Percentiles rank a stretch among this genome's conserved stretches.
These are phyloP conservation scores for Microctonus brassicae DNA, from an alignment of 2,888 invertebrate species.

Conservation along the genomic window DNA sequence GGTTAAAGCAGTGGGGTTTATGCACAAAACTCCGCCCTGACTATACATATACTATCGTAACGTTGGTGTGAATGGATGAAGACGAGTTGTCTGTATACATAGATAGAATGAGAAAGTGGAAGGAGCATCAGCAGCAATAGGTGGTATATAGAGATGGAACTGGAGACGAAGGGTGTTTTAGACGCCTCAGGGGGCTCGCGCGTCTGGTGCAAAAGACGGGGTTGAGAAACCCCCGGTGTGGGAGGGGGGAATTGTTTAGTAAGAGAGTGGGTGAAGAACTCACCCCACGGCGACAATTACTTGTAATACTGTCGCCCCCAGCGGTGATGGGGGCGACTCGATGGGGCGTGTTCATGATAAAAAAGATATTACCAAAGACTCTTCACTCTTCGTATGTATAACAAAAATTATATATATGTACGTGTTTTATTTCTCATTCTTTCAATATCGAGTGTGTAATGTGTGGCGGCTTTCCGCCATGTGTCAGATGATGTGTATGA, in stretches of 20 bases:
- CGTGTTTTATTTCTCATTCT: neutral
- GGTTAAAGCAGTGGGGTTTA: too few species aligned
- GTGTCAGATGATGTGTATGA: slow-evolving; percentile 1
- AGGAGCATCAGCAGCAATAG: slow-evolving; percentile 12
- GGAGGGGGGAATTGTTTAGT: slow-evolving; percentile 21
- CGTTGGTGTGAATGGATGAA: neutral
- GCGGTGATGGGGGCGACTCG: slow-evolving; percentile 61
- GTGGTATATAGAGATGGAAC: slow-evolving; percentile 19
- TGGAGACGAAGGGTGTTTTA: slow-evolving; percentile 23
- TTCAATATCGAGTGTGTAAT: slow-evolving; percentile 33
- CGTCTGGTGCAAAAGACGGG: neutral
- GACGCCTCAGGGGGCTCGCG: slow-evolving; percentile 28
- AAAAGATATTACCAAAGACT: slow-evolving; percentile 57
- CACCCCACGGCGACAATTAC: slow-evolving; percentile 67
- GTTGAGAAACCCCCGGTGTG: too few species aligned
- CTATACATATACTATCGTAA: slow-evolving; percentile 19
- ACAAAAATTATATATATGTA: neutral
- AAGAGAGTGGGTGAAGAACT: slow-evolving; percentile 38
- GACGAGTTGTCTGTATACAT: neutral
- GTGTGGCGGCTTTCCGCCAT: slow-evolving; percentile 25
- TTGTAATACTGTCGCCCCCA: slow-evolving; percentile 65
- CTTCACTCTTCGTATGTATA: slow-evolving; percentile 3
- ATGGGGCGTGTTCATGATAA: slow-evolving; percentile 61
- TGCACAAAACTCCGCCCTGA: slow-evolving; percentile 30
- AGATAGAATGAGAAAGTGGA: neutral